A percentile compares a stretch with the other conserved stretches of the same genome.
phyloP scores from a whole-genome alignment of 2,113 vertebrate genomes.

The Psilopsiagon aurifrons region DNA sequence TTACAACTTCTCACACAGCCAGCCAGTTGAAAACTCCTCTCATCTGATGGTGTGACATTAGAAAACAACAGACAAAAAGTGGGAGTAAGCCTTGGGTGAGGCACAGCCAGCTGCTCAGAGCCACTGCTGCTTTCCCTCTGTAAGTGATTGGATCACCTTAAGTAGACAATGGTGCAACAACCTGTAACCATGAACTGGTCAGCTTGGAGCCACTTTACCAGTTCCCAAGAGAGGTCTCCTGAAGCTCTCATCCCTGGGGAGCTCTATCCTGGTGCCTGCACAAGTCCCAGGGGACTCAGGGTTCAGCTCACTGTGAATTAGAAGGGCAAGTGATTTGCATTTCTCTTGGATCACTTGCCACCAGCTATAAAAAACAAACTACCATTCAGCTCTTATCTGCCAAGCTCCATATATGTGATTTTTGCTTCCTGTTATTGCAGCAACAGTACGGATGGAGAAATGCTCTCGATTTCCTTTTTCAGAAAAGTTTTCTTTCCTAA shows the following conservation, averaged over 20 bases:
- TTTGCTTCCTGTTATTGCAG: slow-evolving; percentile 84
- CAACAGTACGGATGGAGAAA: slow-evolving; percentile 72
- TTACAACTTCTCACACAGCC: background rate
- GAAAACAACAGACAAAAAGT: background rate
- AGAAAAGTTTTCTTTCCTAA: slow-evolving; percentile 77
- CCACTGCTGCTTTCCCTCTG: background rate
- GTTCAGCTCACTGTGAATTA: background rate
- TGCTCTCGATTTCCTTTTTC: slow-evolving; percentile 77
- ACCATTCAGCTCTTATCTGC: slow-evolving; percentile 79
- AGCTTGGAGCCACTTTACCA: background rate
- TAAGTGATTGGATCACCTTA: rapidly evolving
- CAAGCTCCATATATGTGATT: slow-evolving; percentile 75
- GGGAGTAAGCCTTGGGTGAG: background rate
- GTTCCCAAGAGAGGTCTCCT: background rate
- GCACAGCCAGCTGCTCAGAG: background rate
- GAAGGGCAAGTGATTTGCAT: slow-evolving; percentile 48
- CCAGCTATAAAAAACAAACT: slow-evolving; percentile 63
- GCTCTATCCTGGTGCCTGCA: background rate
- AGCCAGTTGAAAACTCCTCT: background rate
- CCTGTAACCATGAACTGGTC: rapidly evolving
- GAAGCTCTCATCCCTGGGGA: background rate
- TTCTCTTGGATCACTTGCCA: slow-evolving; percentile 52
- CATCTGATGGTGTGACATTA: background rate
- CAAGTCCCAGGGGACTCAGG: background rate
- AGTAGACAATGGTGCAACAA: background rate